Evolutionary conservation across 2,113 vertebrate genomes (phyloP).

Genomic region (Bucco capensis): DNA sequence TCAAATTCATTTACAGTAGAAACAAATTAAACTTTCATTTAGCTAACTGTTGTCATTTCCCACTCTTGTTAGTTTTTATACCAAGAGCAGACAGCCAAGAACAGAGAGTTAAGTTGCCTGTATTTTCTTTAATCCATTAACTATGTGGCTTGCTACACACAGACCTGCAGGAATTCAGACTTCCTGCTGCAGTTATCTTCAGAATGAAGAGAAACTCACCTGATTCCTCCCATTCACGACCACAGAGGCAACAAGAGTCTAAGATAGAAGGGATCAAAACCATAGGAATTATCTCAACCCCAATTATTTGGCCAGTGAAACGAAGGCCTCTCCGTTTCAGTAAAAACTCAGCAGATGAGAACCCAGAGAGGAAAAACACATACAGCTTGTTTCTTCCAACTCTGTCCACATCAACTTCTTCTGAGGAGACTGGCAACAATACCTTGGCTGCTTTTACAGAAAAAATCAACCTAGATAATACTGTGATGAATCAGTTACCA

Average conservation of each 20-base stretch:
- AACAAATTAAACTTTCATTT: background rate
- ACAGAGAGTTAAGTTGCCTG: background rate
- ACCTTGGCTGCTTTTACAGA: constrained; percentile 53
- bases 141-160: constrained; percentile 44
- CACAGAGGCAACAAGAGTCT: constrained; percentile 52
- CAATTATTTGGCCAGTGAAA: constrained; percentile 79
- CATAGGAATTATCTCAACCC: constrained; percentile 84
- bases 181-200: constrained; percentile 61
- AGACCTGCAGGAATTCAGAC: constrained; percentile 67
- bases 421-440: background rate
- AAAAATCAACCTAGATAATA: constrained; percentile 10
- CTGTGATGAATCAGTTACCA: constrained; percentile 7
- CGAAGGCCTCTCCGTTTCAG: constrained; percentile 63
- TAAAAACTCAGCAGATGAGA: constrained; percentile 61
- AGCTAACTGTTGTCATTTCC: background rate
- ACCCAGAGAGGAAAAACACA: constrained; percentile 4
- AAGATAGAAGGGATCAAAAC: constrained; percentile 68
- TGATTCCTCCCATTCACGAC: constrained; percentile 18
- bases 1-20: background rate
- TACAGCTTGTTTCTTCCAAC: constrained; percentile 30
- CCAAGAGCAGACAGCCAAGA: background rate
- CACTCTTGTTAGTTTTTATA: background rate
- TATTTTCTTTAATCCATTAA: constrained; percentile 50
- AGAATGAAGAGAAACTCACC: constrained; percentile 67
- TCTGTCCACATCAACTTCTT: constrained; percentile 41